Conservation (phyloP, 2,113 vertebrate species). For the Gambusia holbrooki region DNA sequence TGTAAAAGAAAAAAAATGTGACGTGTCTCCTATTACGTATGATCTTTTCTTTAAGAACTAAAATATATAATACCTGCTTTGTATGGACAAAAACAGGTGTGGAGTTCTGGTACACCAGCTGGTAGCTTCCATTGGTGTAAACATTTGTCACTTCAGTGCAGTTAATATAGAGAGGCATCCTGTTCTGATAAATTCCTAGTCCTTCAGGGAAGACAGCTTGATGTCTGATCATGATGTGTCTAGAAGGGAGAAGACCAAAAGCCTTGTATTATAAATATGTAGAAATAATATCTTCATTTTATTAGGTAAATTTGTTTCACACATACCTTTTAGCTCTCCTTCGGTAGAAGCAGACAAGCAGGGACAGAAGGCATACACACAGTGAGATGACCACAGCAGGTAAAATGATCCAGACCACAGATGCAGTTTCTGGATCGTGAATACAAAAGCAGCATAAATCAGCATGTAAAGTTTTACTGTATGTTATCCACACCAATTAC, state of each 20-base stretch:
- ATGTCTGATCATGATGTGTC: conserved; percentile 47
- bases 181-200: conserved; percentile 70
- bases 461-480: neutral
- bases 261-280: neutral
- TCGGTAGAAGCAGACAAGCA: conserved; percentile 53
- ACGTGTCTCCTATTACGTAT: neutral
- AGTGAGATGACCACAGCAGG: conserved; percentile 52
- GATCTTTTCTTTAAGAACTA: neutral
- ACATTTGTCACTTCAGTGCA: conserved; percentile 80
- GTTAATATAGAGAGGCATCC: conserved; percentile 80
- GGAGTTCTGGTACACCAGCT: conserved; percentile 82
- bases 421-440: conserved; percentile 18
- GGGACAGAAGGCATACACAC: conserved; percentile 32
- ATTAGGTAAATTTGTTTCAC: conserved; percentile 3
- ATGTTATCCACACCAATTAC: neutral
- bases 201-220: conserved; percentile 53
- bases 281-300: neutral
- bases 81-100: conserved; percentile 78
- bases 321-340: conserved; percentile 64
- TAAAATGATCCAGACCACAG: conserved; percentile 60
- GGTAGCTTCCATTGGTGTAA: conserved; percentile 84
- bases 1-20: neutral
- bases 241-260: conserved; percentile 19
- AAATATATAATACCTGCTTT: conserved; percentile 72
- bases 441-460: neutral